Conservation (phyloP, 1,140 invertebrate species). For the Andricus grossulariae region DNA sequence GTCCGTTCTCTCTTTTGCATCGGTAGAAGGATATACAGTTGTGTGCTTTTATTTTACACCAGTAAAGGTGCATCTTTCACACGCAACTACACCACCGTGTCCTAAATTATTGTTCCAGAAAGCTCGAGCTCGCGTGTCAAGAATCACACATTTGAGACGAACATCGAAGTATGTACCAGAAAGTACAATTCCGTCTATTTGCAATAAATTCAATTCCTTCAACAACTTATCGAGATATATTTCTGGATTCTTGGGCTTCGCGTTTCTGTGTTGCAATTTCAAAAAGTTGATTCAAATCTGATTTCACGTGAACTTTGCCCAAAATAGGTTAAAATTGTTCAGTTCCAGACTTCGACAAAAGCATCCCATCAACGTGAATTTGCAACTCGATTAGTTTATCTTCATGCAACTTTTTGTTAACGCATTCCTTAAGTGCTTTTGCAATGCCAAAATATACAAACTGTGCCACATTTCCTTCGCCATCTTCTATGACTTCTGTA, state of each 20-base stretch:
- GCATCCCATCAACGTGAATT: slow-evolving; percentile 42
- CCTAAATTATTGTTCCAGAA: slow-evolving; percentile 39
- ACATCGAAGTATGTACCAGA: slow-evolving; percentile 33
- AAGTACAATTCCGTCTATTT: slow-evolving; percentile 38
- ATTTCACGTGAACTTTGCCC: slow-evolving; percentile 32
- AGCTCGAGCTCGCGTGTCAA: slow-evolving; percentile 39
- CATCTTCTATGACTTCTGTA: too few species aligned
- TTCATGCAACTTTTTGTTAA: slow-evolving; percentile 17
- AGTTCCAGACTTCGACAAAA: slow-evolving; percentile 37
- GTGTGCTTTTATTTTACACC: too few species aligned
- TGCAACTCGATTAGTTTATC: slow-evolving; percentile 20
- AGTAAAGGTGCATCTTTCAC: slow-evolving; percentile 43
- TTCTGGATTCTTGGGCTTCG: slow-evolving; percentile 43
- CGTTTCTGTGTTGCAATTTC: slow-evolving; percentile 18
- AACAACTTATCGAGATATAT: slow-evolving; percentile 45
- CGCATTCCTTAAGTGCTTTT: slow-evolving; percentile 28
- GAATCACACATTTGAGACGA: slow-evolving; percentile 41
- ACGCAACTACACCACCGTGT: slow-evolving; percentile 40
- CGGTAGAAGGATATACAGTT: too few species aligned
- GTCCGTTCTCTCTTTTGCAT: slow-evolving; percentile 32
- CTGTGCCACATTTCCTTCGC: too few species aligned
- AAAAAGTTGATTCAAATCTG: slow-evolving; percentile 32
- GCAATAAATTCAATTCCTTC: slow-evolving; percentile 42
- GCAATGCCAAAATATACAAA: slow-evolving; percentile 46
- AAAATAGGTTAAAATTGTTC: slow-evolving; percentile 47